These are phyloP conservation scores for Muscicapa striata DNA, from an alignment of 2,797 vertebrate genomes.

Conservation along the genomic window DNA sequence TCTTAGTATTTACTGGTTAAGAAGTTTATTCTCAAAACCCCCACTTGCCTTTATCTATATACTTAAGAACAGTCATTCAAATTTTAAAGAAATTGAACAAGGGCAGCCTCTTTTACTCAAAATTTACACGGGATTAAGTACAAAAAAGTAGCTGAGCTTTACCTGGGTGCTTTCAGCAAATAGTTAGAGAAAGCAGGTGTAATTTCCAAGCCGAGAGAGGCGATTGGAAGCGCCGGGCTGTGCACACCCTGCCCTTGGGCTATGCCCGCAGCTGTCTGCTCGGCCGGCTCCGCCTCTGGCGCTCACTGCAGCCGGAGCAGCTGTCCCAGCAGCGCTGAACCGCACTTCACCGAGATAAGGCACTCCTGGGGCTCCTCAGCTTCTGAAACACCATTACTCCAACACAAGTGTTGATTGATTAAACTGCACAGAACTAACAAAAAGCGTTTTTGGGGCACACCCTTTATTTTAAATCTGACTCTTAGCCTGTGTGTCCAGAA, in stretches of 20 bases:
- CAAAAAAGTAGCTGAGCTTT: not conserved
- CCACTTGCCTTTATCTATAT: not conserved
- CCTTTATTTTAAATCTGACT: constrained; percentile 34
- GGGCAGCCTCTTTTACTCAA: not conserved
- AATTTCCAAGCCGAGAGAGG: not conserved
- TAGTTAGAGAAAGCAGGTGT: not conserved
- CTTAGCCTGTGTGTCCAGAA: not conserved
- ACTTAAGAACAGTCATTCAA: not conserved
- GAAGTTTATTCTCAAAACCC: not conserved
- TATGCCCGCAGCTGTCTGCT: not conserved
- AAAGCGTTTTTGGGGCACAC: not conserved
- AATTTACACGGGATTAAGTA: not conserved
- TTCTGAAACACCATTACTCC: not conserved
- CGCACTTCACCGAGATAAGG: not conserved
- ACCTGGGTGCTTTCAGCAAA: not conserved
- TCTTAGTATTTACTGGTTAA: not conserved
- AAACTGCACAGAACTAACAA: not conserved
- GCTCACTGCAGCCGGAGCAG: not conserved
- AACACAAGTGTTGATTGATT: not conserved
- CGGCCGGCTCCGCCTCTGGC: not conserved
- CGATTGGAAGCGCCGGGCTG: not conserved
- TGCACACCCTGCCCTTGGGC: constrained; percentile 24
- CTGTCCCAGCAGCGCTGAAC: not conserved
- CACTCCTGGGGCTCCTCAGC: not conserved
- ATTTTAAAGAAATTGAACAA: not conserved